Percentiles rank a stretch among this genome's conserved stretches.
These are phyloP conservation scores for Drosophila cognata DNA, from an alignment of 2,888 invertebrate species.

Conservation along the genomic window DNA sequence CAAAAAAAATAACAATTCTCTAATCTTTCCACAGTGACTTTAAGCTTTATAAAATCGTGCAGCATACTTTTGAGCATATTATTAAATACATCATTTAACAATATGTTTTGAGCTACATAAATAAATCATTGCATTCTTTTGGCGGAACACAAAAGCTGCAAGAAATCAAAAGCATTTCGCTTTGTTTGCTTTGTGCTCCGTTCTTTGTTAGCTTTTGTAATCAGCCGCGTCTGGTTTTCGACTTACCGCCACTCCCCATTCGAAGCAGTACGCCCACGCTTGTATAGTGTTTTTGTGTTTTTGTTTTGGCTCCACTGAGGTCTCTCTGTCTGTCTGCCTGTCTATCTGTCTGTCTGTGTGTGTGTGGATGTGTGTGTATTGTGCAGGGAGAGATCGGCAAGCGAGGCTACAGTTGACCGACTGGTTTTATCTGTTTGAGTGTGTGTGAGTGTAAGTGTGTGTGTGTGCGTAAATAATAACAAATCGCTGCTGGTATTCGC, in stretches of 20 bases:
- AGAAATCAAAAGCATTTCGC: slow-evolving; percentile 4
- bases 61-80: slow-evolving; percentile 18
- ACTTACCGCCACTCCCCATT: slow-evolving; percentile 3
- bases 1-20: background rate
- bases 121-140: slow-evolving; percentile 37
- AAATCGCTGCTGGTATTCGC: slow-evolving; percentile 50
- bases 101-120: no score
- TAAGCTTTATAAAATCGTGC: background rate
- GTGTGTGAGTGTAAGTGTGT: slow-evolving; percentile 27
- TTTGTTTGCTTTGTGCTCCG: slow-evolving; percentile 35
- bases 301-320: slow-evolving; percentile 68
- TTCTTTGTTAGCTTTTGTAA: slow-evolving; percentile 46
- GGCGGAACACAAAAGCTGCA: slow-evolving; percentile 17
- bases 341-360: slow-evolving; percentile 1
- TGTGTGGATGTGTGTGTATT: background rate
- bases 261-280: slow-evolving; percentile 20
- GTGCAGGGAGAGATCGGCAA: slow-evolving; percentile 28
- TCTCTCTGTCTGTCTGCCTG: slow-evolving; percentile 18
- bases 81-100: background rate
- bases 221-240: slow-evolving; percentile 16
- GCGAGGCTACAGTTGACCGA: slow-evolving; percentile 56
- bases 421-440: slow-evolving; percentile 46
- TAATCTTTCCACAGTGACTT: no score
- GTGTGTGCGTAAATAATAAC: slow-evolving; percentile 54
- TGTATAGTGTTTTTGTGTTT: slow-evolving; percentile 64